Evolutionary conservation across 2,797 vertebrate species (phyloP).

Genomic region (Centroberyx gerrardi): DNA sequence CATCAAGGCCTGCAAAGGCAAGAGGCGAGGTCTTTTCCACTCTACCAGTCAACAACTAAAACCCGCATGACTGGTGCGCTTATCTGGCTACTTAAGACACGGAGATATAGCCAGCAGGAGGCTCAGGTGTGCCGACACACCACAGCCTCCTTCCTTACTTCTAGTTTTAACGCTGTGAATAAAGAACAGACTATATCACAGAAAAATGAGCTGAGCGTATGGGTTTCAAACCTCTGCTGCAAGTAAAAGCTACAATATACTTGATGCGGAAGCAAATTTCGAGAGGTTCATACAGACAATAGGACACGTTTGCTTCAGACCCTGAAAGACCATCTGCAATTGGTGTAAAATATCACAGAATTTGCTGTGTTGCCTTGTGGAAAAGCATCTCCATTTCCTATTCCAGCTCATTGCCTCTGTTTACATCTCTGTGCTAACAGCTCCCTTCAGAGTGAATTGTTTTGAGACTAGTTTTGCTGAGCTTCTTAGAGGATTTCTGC

Average conservation of each 20-base stretch:
- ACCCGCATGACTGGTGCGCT: not conserved
- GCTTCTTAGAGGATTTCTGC: too few species aligned
- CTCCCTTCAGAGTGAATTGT: too few species aligned
- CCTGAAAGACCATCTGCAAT: too few species aligned
- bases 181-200: not conserved
- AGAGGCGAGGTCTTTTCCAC: conserved; percentile 21
- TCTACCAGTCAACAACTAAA: not conserved
- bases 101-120: not conserved
- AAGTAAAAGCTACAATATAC: not conserved
- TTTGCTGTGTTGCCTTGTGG: too few species aligned
- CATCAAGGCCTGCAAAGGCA: conserved; percentile 60
- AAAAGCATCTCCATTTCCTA: too few species aligned
- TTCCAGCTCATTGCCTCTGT: not conserved
- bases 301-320: too few species aligned
- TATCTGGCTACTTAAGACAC: not conserved
- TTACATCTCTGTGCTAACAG: too few species aligned
- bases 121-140: not conserved
- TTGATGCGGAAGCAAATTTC: too few species aligned
- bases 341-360: too few species aligned
- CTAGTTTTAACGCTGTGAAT: not conserved
- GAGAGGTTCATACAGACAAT: too few species aligned
- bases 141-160: not conserved
- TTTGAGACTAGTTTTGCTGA: too few species aligned
- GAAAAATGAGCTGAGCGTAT: not conserved
- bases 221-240: not conserved